These are phyloP conservation scores for Avahi laniger DNA, from an alignment of 2,797 vertebrate genomes.

Conservation along the genomic window DNA sequence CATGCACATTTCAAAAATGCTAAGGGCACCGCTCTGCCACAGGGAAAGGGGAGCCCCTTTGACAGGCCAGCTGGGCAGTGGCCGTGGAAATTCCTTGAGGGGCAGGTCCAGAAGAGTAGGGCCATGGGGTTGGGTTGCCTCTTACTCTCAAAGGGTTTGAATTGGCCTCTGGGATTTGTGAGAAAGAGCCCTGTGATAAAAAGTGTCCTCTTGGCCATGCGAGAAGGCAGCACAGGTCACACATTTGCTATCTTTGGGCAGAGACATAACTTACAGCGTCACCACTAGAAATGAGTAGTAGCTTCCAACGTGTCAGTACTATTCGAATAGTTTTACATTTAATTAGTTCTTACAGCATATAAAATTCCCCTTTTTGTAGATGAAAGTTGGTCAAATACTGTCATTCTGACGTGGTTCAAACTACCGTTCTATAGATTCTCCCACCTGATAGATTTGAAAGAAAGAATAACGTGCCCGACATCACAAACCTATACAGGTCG, in stretches of 20 bases:
- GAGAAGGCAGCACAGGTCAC: not conserved
- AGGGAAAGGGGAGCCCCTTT: not conserved
- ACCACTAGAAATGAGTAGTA: not conserved
- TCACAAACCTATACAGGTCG: not conserved
- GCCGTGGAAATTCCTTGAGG: not conserved
- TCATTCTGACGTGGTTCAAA: not conserved
- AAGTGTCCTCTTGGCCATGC: accelerated
- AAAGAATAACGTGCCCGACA: not conserved
- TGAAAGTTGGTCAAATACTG: not conserved
- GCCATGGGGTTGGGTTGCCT: not conserved
- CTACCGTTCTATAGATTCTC: not conserved
- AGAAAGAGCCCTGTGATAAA: not conserved
- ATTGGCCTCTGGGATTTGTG: not conserved
- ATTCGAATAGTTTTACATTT: not conserved
- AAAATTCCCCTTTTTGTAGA: not conserved
- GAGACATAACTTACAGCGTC: not conserved
- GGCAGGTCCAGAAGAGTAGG: not conserved
- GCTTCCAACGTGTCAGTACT: not conserved
- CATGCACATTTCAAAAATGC: not conserved
- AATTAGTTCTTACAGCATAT: not conserved
- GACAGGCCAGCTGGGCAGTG: no score
- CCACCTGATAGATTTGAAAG: constrained; percentile 4
- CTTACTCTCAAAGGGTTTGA: not conserved
- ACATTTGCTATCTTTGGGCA: not conserved
- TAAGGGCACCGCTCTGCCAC: not conserved